phyloP scores from a whole-genome alignment of 2,113 vertebrate genomes.

The Pogona vitticeps region DNA sequence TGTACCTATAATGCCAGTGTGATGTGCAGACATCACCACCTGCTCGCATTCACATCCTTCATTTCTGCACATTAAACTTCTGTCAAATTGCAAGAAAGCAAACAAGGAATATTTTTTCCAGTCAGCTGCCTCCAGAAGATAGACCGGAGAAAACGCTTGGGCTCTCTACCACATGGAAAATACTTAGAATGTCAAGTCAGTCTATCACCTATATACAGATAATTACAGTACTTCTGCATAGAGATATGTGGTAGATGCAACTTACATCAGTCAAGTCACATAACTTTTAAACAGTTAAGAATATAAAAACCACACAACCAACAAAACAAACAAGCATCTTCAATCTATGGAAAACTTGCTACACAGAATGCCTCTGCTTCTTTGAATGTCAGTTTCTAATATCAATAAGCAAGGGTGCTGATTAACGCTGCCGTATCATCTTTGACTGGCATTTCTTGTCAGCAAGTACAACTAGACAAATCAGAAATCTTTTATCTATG shows the following conservation, averaged over 20 bases:
- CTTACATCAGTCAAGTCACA: too few relatives aligned
- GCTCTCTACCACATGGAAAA: neutral
- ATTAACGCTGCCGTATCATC: neutral
- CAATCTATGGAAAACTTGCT: neutral
- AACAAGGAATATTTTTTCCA: neutral
- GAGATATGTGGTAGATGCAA: too few relatives aligned
- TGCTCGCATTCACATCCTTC: neutral
- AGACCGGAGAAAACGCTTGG: too few relatives aligned
- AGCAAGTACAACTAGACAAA: neutral
- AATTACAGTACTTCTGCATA: too few relatives aligned
- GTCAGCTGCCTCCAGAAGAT: too few relatives aligned
- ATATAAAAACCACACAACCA: too few relatives aligned
- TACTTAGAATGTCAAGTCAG: neutral
- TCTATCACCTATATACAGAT: neutral
- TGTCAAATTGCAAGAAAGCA: neutral
- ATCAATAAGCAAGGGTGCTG: neutral
- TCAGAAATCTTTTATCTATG: neutral
- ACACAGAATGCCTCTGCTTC: neutral
- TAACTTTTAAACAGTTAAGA: too few relatives aligned
- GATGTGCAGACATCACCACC: neutral
- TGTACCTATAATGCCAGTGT: neutral
- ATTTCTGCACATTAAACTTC: neutral
- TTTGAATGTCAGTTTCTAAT: neutral
- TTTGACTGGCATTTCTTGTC: neutral
- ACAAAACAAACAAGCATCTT: too few relatives aligned